Base-by-base conservation (phyloP, 2,888 invertebrate species). In the Cosmorhoe ocellata region DNA sequence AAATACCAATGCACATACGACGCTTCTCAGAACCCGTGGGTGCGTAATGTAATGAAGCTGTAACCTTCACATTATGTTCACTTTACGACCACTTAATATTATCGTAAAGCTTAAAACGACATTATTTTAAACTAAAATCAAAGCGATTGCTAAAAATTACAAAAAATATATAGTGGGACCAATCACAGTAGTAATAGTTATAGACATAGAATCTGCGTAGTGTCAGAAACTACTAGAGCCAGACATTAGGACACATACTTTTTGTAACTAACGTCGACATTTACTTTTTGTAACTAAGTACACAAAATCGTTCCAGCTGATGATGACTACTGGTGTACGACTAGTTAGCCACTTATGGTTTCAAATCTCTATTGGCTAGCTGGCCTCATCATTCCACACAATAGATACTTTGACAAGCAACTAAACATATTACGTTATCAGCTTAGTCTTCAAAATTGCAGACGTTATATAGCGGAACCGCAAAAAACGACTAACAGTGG, bases 1-100 rank as follows among this genome's bases (percentile, higher is more conserved):
- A 85, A 86, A 87, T 85, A 84, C 66, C 84, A 86, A 67, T 69
- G 67, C 71, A 76, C 68, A 72, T 67, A 70, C 64, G 68, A 61
- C 59, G 60, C 61, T 68, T 71, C 68, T 61, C 48, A 51, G 53
- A 59, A 57, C 49, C 54, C 51, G 63, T 63, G 63, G 58, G 52
- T 60, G 49, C 44, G 48, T 56, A 56, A 47, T 47, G 53, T 49
- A 58, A 54, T 57, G 52, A 51, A 60, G 58, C 40, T 48, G 39
- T 40, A 66, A 59, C 69, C 67, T 67, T 72, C 66, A 68, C 56
- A 55, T 60, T 58, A 57, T 41, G n/a, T 40, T 30, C 39, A 42
- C 51, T 51, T 52, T 49, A 46, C 45, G 26, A 38, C 32, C 9
- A 12, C 9, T 10, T 33, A 10, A 42, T 42, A 27, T 14, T 8